These are phyloP conservation scores for Callyntrura guangdongensis DNA, from an alignment of 2,888 invertebrate species.

Conservation along the genomic window DNA sequence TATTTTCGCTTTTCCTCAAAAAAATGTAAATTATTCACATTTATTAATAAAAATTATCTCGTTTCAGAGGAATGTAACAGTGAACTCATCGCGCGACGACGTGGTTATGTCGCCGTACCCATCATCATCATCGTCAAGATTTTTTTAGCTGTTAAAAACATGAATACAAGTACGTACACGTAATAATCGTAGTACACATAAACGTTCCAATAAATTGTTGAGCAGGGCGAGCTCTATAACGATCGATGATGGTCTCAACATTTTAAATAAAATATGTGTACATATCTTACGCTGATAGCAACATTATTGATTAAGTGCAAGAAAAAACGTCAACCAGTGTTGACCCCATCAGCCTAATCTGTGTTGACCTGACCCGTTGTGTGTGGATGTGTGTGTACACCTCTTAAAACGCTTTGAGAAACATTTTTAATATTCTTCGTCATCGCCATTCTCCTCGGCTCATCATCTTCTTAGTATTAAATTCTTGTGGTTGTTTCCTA, in stretches of 20 bases:
- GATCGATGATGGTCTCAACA: not conserved
- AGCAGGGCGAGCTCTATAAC: no score
- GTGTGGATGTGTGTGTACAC: conserved; percentile 44
- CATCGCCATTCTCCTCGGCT: not conserved
- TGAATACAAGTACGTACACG: not conserved
- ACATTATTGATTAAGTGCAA: conserved; percentile 77
- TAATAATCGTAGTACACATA: not conserved
- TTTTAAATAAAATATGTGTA: not conserved
- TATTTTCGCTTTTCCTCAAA: conserved; percentile 12
- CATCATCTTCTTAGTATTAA: no score
- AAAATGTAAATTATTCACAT: conserved; percentile 25
- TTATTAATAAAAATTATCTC: conserved; percentile 15
- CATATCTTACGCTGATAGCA: conserved; percentile 24
- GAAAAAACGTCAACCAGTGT: conserved; percentile 76
- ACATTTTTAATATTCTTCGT: conserved; percentile 30
- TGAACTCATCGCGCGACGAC: conserved; percentile 9
- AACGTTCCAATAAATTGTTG: not conserved
- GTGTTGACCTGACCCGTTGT: conserved; percentile 61
- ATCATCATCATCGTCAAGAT: not conserved
- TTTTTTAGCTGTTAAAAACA: not conserved
- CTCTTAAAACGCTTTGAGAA: conserved; percentile 36
- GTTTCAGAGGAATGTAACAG: conserved; percentile 9
- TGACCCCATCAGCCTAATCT: conserved; percentile 63
- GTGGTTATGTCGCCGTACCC: conserved; percentile 4
- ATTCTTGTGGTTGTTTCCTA: conserved; percentile 12